Percentiles rank a stretch among this genome's conserved stretches.
These are phyloP conservation scores for Hecatera dysodea DNA, from an alignment of 2,888 invertebrate species.

Conservation along the genomic window DNA sequence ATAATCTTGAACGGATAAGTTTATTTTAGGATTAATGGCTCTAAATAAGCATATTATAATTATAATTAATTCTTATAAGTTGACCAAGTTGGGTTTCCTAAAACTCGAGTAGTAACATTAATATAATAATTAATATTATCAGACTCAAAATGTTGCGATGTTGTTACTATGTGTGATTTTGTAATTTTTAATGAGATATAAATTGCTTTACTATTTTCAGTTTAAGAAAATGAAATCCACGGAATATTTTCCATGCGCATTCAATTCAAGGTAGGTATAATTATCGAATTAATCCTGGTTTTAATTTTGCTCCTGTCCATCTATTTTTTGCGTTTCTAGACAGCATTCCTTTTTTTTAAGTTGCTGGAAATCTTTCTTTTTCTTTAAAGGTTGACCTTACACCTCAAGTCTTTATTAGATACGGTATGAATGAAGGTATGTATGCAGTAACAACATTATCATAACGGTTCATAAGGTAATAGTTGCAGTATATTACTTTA, in stretches of 20 bases:
- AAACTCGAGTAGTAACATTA: slow-evolving; percentile 14
- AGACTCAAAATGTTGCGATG: slow-evolving; percentile 28
- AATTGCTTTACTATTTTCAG: slow-evolving; percentile 38
- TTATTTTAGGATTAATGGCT: background rate
- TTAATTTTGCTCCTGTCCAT: slow-evolving; percentile 3
- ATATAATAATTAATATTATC: slow-evolving; percentile 15
- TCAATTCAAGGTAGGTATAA: slow-evolving; percentile 14
- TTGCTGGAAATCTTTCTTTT: background rate
- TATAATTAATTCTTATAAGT: slow-evolving; percentile 4
- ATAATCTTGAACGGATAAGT: background rate
- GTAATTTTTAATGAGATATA: slow-evolving; percentile 27
- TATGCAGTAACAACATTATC: background rate
- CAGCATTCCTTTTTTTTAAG: background rate
- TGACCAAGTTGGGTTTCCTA: slow-evolving; percentile 1
- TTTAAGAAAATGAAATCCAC: slow-evolving; percentile 35
- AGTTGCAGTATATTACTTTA: no score
- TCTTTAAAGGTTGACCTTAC: background rate
- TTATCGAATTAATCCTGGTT: slow-evolving; percentile 5
- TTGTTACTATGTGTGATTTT: slow-evolving; percentile 28
- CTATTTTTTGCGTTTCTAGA: background rate
- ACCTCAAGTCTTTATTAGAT: slow-evolving; percentile 19
- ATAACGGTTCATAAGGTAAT: no score
- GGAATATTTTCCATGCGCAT: slow-evolving; percentile 8
- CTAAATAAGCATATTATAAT: slow-evolving; percentile 22
- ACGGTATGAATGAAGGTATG: background rate